These are phyloP conservation scores for Parambassis ranga DNA, from an alignment of 2,797 vertebrate genomes.

Conservation along the genomic window DNA sequence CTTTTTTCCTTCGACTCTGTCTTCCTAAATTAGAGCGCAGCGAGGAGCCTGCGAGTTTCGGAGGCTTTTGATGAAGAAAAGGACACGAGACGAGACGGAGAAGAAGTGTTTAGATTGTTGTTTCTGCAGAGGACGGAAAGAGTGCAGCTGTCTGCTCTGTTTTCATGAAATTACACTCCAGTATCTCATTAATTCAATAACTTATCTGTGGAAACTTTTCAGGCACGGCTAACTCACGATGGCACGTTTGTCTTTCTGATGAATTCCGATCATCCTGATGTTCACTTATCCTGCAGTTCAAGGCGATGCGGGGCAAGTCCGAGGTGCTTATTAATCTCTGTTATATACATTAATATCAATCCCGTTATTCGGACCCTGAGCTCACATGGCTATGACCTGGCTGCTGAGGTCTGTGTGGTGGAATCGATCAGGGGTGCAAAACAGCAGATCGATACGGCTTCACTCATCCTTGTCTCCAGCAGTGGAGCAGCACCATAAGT, in stretches of 20 bases:
- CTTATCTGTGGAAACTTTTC: slow-evolving; percentile 35
- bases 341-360: slow-evolving; percentile 29
- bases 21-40: slow-evolving; percentile 44
- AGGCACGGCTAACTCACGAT: not conserved
- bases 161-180: slow-evolving; percentile 15
- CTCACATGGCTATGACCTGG: slow-evolving; percentile 44
- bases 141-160: slow-evolving; percentile 28
- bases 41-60: slow-evolving; percentile 9
- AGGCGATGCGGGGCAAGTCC: slow-evolving; percentile 2
- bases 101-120: slow-evolving; percentile 9
- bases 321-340: slow-evolving; percentile 26
- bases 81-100: not conserved
- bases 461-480: slow-evolving; percentile 60
- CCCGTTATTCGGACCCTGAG: slow-evolving; percentile 13
- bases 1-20: not conserved
- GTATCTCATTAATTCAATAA: slow-evolving; percentile 44
- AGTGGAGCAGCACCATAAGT: slow-evolving; percentile 60
- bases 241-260: slow-evolving; percentile 23
- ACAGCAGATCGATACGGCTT: slow-evolving; percentile 61
- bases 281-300: slow-evolving; percentile 35
- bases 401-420: slow-evolving; percentile 21
- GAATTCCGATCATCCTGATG: slow-evolving; percentile 24
- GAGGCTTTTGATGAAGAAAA: slow-evolving; percentile 31
- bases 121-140: slow-evolving; percentile 26
- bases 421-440: slow-evolving; percentile 51